Percentiles rank a stretch among this genome's conserved stretches.
Evolutionary conservation across 2,888 invertebrate genomes (phyloP).

Genomic region (Caenorhabditis afra): DNA sequence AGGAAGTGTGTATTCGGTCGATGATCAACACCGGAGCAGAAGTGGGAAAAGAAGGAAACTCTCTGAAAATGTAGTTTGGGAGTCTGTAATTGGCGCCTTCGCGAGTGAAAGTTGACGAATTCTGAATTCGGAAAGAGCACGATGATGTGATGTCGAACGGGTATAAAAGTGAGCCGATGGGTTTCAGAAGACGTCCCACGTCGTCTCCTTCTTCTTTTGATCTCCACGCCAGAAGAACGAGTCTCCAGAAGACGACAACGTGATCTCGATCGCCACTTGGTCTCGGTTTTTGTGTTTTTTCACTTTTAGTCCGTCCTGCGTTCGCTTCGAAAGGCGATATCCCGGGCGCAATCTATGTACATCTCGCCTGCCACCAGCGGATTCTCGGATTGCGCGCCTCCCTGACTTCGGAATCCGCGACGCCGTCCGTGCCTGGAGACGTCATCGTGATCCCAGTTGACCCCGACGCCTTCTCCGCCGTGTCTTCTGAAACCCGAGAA

Average conservation of each 20-base stretch:
- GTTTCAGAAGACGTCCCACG: slow-evolving; percentile 24
- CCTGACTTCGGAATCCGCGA: no score
- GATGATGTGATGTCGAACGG: slow-evolving; percentile 20
- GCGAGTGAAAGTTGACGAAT: not conserved
- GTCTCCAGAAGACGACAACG: no score
- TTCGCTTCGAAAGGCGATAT: not conserved
- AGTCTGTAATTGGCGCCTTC: not conserved
- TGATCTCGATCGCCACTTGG: no score
- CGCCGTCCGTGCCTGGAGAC: no score
- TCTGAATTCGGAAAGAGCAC: not conserved
- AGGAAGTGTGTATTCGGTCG: not conserved
- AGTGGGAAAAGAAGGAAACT: no score
- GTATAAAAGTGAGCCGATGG: not conserved
- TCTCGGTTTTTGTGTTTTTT: slow-evolving; percentile 10
- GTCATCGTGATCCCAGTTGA: slow-evolving; percentile 7
- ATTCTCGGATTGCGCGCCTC: no score
- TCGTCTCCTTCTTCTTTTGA: not conserved
- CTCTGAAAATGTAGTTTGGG: not conserved
- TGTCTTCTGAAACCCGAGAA: slow-evolving; percentile 17
- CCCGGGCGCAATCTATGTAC: slow-evolving; percentile 41
- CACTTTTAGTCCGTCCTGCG: not conserved
- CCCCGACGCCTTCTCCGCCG: not conserved
- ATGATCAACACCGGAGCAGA: no score
- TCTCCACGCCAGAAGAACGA: no score
- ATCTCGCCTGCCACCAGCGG: no score